Evolutionary conservation across 35 echinoderm and acorn worm species (phyloP).

Genomic region (Apostichopus parvimensis): DNA sequence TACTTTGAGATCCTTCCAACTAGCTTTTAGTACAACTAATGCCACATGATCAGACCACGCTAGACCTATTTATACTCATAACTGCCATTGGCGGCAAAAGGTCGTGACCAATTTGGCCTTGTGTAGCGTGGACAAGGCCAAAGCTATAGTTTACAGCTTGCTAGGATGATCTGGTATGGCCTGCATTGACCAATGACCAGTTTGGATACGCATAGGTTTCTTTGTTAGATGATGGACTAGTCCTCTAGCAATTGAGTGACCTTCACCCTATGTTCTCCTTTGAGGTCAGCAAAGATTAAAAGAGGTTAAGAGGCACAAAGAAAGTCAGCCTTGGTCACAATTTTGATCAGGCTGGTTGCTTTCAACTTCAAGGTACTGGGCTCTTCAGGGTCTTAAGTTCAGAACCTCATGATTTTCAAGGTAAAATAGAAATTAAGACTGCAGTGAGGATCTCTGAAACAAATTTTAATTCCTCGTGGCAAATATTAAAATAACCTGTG

Average conservation of each 20-base stretch:
- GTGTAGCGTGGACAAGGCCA: not conserved
- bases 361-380: slow-evolving; percentile 19
- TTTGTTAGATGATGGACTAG: not conserved
- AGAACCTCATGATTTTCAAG: not conserved
- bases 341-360: slow-evolving; percentile 1
- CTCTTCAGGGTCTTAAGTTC: slow-evolving; percentile 26
- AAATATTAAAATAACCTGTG: too few species aligned
- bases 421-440: too few species aligned
- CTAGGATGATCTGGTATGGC: not conserved
- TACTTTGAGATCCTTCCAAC: not conserved
- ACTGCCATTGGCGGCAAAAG: slow-evolving; percentile 32
- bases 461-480: too few species aligned
- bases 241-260: not conserved
- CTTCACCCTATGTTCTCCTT: slow-evolving; percentile 39
- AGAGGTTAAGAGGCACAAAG: not conserved
- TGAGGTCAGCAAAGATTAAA: slow-evolving; percentile 17
- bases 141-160: not conserved
- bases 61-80: slow-evolving; percentile 14
- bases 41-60: slow-evolving; percentile 29
- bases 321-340: slow-evolving; percentile 11
- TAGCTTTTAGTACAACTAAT: not conserved
- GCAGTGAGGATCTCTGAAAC: too few species aligned
- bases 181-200: not conserved
- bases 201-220: not conserved
- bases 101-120: slow-evolving; percentile 47